Evolutionary conservation across 2,888 invertebrate genomes (phyloP).

Genomic region (Drosophila algonquin): DNA sequence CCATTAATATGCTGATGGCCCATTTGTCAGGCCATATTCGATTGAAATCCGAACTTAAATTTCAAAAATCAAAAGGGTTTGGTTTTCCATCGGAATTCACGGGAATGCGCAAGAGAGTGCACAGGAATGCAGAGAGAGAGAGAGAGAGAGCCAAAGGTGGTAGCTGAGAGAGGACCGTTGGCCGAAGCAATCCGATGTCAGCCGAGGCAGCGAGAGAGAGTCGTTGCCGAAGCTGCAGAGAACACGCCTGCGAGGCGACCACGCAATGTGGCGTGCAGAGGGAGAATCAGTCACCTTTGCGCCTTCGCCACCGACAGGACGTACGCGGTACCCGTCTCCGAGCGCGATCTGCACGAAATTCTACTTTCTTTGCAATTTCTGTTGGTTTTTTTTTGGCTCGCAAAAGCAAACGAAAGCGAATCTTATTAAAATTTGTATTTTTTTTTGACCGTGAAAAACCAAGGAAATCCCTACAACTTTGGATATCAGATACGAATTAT

Average conservation of each 20-base stretch:
- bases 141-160: constrained; percentile 3
- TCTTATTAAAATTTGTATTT: not conserved
- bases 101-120: constrained; percentile 5
- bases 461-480: not conserved
- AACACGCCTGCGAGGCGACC: constrained; percentile 30
- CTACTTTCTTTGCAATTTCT: not conserved
- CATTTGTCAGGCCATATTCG: constrained; percentile 33
- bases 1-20: constrained; percentile 34
- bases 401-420: not conserved
- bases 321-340: constrained; percentile 9
- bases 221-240: not conserved
- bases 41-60: constrained; percentile 39
- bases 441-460: constrained; percentile 3
- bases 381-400: not conserved
- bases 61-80: not conserved
- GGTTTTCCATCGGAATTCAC: not conserved
- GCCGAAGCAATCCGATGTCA: not conserved
- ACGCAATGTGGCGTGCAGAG: constrained; percentile 57
- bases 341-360: constrained; percentile 14
- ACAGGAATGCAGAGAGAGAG: not conserved
- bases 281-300: constrained; percentile 66
- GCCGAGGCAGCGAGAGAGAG: not conserved
- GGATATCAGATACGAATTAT: not conserved
- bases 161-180: not conserved
- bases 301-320: constrained; percentile 50